Evolutionary conservation across 1,140 invertebrate species (phyloP), one percentile per base, ranked within the genome.

Genomic region (Eupristina koningsbergeri): DNA sequence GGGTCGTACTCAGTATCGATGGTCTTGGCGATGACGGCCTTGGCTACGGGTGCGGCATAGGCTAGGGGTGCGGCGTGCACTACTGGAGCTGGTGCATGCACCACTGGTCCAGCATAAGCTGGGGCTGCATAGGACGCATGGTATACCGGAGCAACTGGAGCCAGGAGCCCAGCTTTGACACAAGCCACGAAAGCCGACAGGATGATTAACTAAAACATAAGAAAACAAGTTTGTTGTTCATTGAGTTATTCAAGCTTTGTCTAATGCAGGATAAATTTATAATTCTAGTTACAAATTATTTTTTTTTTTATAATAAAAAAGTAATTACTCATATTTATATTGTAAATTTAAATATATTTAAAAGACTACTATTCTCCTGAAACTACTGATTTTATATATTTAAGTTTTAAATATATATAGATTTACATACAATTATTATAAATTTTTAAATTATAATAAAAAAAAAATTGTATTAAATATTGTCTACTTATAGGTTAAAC

Each of bases 1-100:
- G 93, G 92, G 87, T 94, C 93, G 86, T 80, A 91, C 26, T 90
- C 88, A 8, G 88, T 87, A 69, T 90, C 88, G 8, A 88, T 86
- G 0, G 86, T 47, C 58, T 87, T 88, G 2, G 87, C 87, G 11
- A 88, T 88, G 17, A 87, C 88, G 11, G 80, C 34, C 61, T 80
- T 81, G 71, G 83, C 86, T 11, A 86, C 85, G 36, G 86, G 83
- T 19, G 83, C 89, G 22, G 64, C 36, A 19, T 69, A 31, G 11
- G 45, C 77, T 19, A 79, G 19, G 19, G 77, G 76, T 6, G 47
- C 80, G 0, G 81, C 73, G 26, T 91, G 34, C 36, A 91, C 91
- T 78, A 91, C 13, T 7, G 74, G 81, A 0, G 71, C 80, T 19
- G 89, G 90, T 29, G 93, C 93, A 80, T 71, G 36, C 5, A 17